phyloP scores from a whole-genome alignment of 2,797 vertebrate species.

The Tolypeutes matacus region DNA sequence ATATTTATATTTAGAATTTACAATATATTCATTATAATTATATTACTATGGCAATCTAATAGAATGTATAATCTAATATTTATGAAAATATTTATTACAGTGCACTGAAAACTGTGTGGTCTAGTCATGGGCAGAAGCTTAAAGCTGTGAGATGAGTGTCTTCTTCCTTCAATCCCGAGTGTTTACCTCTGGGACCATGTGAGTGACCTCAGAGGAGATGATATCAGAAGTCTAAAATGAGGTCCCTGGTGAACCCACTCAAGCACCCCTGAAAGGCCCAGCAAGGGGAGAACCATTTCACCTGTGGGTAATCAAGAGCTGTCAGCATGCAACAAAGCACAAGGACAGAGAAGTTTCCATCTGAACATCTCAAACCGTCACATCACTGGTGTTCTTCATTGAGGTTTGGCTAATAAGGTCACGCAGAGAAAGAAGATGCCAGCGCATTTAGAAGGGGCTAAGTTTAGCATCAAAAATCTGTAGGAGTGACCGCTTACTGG shows the following conservation, averaged over 20 bases:
- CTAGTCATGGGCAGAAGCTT: not conserved
- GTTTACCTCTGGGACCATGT: accelerated
- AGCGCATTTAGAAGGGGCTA: slow-evolving; percentile 59
- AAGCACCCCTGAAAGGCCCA: not conserved
- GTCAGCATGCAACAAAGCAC: not conserved
- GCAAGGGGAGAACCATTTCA: not conserved
- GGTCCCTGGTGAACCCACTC: not conserved
- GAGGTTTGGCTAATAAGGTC: slow-evolving; percentile 69
- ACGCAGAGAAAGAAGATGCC: slow-evolving; percentile 68
- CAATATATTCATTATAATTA: not conserved
- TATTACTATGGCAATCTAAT: not conserved
- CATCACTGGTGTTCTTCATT: slow-evolving; percentile 35
- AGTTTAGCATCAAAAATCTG: slow-evolving; percentile 75
- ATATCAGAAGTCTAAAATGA: not conserved
- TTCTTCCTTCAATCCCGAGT: not conserved
- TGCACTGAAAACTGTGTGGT: accelerated
- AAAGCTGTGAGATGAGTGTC: not conserved
- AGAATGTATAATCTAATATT: not conserved
- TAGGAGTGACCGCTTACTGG: slow-evolving; percentile 63
- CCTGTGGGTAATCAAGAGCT: not conserved
- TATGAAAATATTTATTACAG: not conserved
- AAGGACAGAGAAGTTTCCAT: slow-evolving; percentile 41
- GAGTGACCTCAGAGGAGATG: not conserved
- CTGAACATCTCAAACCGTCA: slow-evolving; percentile 54
- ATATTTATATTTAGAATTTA: not conserved